Base-by-base conservation (phyloP, 2,888 invertebrate genomes). In the Ectemnius continuus region DNA sequence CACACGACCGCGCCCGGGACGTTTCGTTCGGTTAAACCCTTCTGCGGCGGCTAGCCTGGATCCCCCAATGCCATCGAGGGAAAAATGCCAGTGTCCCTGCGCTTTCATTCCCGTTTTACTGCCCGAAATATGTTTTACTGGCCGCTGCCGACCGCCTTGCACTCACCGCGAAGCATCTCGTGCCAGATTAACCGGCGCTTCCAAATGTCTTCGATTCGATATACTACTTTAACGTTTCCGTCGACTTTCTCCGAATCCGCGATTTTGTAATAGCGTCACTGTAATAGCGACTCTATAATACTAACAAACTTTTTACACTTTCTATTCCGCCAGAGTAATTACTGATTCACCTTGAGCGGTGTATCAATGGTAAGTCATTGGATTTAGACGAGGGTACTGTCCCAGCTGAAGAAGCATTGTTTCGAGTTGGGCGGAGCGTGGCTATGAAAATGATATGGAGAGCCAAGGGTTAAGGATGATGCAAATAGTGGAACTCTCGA, bases 1-100 rank as follows among this genome's bases (percentile, higher is more conserved):
- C 81, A 76, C 70, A 81, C 80, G 78, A 70, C 72, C 78, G 67
- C 73, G 79, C n/a, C 36, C 63, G 61, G 70, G 65, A 45, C 52
- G 66, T 73, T 77, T 72, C 77, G 77, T 80, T 71, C 61, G 73
- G 59, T 61, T 65, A 61, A 70, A 73, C 58, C 67, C 69, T 75
- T 66, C 57, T 59, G 59, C 56, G 63, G 45, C 63, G 48, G 67
- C 65, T 61, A 67, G 70, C 70, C 26, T 13, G 16, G 65, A 57
- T 61, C 20, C 61, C 28, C 56, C 20, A 63, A 28, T 23, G 36
- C n/a, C 26, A 36, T 36, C 36, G 8, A 14, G n/a, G 61, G 61
- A 46, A 46, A 23, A 46, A 61, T 61, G 61, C 61, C 45, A 61
- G 46, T 13, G 45, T 6, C 65, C 48, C 47, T 46, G 57, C 61